Conservation (phyloP, 2,113 vertebrate genomes). For the Leiothrix lutea region DNA sequence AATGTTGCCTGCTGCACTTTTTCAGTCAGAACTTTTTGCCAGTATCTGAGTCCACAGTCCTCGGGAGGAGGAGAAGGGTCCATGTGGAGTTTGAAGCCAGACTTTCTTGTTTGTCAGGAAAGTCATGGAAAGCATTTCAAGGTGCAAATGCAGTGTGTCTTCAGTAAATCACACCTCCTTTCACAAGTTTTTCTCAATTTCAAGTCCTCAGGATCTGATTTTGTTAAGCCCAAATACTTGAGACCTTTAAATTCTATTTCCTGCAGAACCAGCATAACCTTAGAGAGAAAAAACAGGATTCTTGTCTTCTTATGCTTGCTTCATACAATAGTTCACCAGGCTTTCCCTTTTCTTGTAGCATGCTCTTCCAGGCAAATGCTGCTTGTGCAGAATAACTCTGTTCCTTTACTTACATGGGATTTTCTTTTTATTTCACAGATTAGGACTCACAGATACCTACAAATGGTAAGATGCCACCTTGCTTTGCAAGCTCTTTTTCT, state of each 20-base stretch:
- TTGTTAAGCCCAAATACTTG: background rate
- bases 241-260: background rate
- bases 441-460: slow-evolving; percentile 82
- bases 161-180: background rate
- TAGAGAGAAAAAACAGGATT: background rate
- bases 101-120: background rate
- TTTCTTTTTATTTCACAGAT: slow-evolving; percentile 75
- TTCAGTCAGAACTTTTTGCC: background rate
- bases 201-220: background rate
- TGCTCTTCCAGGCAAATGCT: background rate
- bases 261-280: background rate
- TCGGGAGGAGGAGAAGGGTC: background rate
- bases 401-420: background rate
- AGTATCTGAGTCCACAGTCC: background rate
- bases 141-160: background rate
- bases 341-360: background rate
- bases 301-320: background rate
- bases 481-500: background rate
- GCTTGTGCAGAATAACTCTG: background rate
- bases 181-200: background rate
- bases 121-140: background rate
- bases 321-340: background rate
- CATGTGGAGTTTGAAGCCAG: background rate
- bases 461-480: slow-evolving; percentile 82
- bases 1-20: background rate